Conservation (phyloP, 2,113 vertebrate genomes). For the Onychorhynchus coronatus region DNA sequence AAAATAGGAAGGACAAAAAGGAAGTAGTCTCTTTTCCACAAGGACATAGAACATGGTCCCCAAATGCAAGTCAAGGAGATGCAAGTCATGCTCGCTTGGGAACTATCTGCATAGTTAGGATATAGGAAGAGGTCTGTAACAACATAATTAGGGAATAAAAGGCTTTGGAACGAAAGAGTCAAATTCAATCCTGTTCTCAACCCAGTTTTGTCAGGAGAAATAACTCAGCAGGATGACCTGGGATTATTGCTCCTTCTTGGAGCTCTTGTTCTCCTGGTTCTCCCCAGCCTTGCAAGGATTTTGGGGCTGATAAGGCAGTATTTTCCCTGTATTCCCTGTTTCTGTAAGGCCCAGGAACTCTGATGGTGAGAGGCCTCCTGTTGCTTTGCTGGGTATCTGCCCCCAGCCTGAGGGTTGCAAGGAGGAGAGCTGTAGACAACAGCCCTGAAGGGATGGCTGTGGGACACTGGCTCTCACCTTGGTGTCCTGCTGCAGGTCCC, state of each 20-base stretch:
- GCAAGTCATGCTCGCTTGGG: background rate
- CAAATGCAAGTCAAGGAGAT: background rate
- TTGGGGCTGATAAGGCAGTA: background rate
- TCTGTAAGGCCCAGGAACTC: background rate
- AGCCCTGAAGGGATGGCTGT: background rate
- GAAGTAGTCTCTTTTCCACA: background rate
- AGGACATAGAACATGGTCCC: background rate
- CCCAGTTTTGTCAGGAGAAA: background rate
- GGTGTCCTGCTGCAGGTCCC: slow-evolving; percentile 74
- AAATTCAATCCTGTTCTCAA: background rate
- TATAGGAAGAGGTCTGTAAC: background rate
- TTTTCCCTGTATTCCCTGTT: background rate
- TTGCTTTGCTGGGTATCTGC: background rate
- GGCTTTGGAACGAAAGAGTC: background rate
- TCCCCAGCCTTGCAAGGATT: background rate
- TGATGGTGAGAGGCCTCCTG: background rate
- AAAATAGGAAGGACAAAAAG: slow-evolving; percentile 7
- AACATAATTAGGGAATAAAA: background rate
- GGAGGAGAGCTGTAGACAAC: background rate
- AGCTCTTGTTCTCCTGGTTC: background rate
- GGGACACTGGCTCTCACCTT: slow-evolving; percentile 72
- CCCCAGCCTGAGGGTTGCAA: background rate
- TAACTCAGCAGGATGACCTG: background rate
- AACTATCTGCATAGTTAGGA: background rate
- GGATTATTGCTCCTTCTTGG: background rate